phyloP scores from a whole-genome alignment of 2,888 invertebrate species.

The Athrips mouffetella region DNA sequence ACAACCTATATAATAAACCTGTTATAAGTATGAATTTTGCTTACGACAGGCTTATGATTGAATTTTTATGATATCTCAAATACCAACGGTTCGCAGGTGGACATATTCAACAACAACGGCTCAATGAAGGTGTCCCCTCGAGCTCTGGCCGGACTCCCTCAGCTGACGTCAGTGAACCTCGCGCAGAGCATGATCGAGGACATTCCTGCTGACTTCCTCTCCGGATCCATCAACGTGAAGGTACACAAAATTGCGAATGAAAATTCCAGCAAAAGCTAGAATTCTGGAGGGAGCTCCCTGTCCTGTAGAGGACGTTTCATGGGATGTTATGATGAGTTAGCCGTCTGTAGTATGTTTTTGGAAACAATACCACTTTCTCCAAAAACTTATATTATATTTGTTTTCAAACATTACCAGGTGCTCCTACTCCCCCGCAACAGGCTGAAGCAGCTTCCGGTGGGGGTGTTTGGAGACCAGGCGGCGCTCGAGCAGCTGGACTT shows the following conservation, averaged over 20 bases:
- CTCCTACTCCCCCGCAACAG: conserved; percentile 22
- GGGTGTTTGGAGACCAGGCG: conserved; percentile 26
- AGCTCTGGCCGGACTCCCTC: background rate
- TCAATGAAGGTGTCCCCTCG: conserved; percentile 22
- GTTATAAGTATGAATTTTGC: no score
- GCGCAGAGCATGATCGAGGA: no score
- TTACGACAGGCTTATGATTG: no score
- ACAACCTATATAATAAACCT: no score
- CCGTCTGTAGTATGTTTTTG: background rate
- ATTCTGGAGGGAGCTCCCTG: no score
- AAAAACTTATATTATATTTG: background rate
- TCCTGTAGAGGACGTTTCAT: no score
- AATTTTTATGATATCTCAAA: background rate
- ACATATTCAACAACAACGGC: no score
- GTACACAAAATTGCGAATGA: no score
- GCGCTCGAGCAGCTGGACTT: conserved; percentile 25
- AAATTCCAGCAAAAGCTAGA: no score
- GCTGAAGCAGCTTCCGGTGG: conserved; percentile 21
- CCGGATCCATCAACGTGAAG: no score
- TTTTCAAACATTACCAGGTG: background rate
- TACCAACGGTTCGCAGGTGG: background rate
- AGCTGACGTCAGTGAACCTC: background rate
- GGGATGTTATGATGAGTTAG: no score
- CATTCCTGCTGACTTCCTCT: no score
- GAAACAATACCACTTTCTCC: background rate